A percentile compares a stretch with the other conserved stretches of the same genome.
Conservation (phyloP, 1,140 invertebrate genomes). For the Teleogryllus occipitalis region DNA sequence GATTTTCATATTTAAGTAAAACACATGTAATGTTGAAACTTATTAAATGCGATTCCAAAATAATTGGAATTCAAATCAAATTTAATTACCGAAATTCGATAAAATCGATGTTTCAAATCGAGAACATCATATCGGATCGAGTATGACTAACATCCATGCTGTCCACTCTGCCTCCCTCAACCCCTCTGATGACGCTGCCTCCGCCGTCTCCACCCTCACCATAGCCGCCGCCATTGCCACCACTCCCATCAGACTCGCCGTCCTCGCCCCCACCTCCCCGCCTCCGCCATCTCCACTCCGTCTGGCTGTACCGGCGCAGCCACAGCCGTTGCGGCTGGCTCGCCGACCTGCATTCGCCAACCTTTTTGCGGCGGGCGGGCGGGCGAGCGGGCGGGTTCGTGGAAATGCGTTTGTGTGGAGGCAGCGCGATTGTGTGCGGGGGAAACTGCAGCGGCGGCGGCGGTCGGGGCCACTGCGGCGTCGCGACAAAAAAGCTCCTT, state of each 20-base stretch:
- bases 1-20: too few species aligned
- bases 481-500: neutral
- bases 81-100: too few species aligned
- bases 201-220: too few species aligned
- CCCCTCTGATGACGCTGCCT: too few species aligned
- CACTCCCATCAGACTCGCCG: neutral
- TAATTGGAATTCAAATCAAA: too few species aligned
- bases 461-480: too few species aligned
- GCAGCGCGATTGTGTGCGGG: neutral
- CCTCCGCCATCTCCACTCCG: neutral
- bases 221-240: neutral
- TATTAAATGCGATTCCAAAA: too few species aligned
- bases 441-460: neutral
- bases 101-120: too few species aligned
- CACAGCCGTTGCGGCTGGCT: neutral
- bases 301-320: neutral
- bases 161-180: too few species aligned
- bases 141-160: too few species aligned
- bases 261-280: neutral
- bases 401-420: neutral
- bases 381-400: neutral
- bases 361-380: neutral
- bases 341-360: neutral
- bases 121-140: too few species aligned
- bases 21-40: too few species aligned